Conservation (phyloP, 2,797 vertebrate species). For the Lagocephalus sceleratus region DNA sequence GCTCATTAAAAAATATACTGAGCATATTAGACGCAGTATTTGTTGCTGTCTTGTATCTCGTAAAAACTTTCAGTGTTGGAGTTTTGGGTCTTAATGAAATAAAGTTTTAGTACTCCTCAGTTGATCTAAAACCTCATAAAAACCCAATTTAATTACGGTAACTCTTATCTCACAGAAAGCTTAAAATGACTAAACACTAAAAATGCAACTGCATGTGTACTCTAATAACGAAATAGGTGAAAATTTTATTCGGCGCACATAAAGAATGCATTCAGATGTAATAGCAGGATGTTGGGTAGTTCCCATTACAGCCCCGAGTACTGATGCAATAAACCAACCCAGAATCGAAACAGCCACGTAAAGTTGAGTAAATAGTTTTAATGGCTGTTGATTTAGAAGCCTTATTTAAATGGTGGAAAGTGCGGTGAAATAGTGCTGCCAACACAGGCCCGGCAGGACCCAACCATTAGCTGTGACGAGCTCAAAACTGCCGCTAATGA, state of each 20-base stretch:
- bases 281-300: no score
- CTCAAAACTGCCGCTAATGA: conserved; percentile 30
- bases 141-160: no score
- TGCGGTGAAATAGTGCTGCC: neutral
- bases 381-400: conserved; percentile 5
- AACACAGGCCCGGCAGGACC: conserved; percentile 2
- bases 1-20: neutral
- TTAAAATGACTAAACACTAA: no score
- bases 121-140: no score
- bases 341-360: neutral
- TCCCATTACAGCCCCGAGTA: no score
- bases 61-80: neutral
- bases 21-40: neutral
- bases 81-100: neutral
- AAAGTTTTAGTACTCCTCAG: no score
- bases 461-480: conserved; percentile 12
- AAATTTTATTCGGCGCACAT: no score
- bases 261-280: no score
- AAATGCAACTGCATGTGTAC: no score
- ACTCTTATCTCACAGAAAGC: no score
- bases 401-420: neutral
- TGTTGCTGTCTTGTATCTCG: neutral
- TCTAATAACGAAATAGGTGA: no score
- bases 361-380: neutral
- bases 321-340: no score